Base-by-base conservation (phyloP, 1,140 invertebrate species). In the Drosophila pectinifera region DNA sequence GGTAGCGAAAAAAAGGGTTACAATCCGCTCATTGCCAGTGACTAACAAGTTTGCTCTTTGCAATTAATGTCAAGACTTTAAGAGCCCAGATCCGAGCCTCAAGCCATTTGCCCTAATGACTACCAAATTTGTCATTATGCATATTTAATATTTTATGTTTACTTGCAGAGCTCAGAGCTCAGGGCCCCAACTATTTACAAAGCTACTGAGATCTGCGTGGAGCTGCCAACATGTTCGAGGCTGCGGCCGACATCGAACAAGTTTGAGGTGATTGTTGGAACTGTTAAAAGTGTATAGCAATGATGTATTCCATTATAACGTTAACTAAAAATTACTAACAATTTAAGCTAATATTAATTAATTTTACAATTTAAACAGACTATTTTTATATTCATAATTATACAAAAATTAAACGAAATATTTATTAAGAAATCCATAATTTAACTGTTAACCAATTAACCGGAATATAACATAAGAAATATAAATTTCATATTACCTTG, bases 51-150 rank as follows among this genome's bases (percentile, higher is more conserved):
- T 76, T 46, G 36, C 48, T 53, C 28, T 16, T 38, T 41, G 46
- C 51, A 68, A 77, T 77, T 76, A 76, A 76, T 76, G 73, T 76
- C 73, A 68, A 59, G 73, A 54, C 73, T 67, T 75, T 58, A 68
- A 68, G 45, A 38, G 41, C 38, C 28, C 38, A 45, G 45, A 53
- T 58, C 48, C 22, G 41, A 48, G 36, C 41, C 46, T 38, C 13
- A 68, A 75, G 72, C 28, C 54, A 76, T 76, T 76, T 61, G 14
- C 41, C 28, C 49, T 76, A 68, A 76, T 68, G 73, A 48, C 63
- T 54, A 20, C 49, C 62, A 76, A 62, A 76, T 76, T 68, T 76
- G 34, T 67, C 45, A 75, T 65, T 75, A 75, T 68, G 56, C 70
- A 54, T 73, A 68, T 76, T 76, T 59, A 58, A 76, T 76, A 68